Evolutionary conservation across 2,113 vertebrate genomes (phyloP).

Genomic region (Oostethus manadensis): DNA sequence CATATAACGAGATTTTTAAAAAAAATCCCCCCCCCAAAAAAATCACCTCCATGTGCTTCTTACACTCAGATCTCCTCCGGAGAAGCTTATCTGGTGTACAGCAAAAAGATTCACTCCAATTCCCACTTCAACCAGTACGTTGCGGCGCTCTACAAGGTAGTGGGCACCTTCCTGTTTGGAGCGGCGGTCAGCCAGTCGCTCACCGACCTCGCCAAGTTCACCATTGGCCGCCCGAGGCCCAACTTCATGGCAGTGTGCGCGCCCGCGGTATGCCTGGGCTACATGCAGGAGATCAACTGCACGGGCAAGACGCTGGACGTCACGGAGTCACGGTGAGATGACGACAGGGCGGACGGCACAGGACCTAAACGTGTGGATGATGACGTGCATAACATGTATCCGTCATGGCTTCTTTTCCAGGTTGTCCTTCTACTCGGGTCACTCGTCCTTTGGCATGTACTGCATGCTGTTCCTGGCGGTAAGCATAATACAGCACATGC

Average conservation of each 20-base stretch:
- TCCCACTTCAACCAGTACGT: constrained; percentile 88
- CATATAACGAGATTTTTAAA: neutral
- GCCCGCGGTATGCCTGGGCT: constrained; percentile 79
- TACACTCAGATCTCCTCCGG: constrained; percentile 76
- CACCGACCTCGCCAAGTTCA: constrained; percentile 92
- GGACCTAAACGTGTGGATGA: no score
- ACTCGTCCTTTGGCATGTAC: constrained; percentile 98
- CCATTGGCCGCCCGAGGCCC: constrained; percentile 85
- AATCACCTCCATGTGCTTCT: neutral
- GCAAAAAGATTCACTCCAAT: constrained; percentile 81
- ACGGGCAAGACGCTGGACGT: constrained; percentile 71
- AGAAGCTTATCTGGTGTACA: constrained; percentile 89
- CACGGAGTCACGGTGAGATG: constrained; percentile 86
- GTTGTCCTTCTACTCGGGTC: constrained; percentile 93
- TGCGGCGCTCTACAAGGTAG: constrained; percentile 85
- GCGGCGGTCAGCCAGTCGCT: constrained; percentile 81
- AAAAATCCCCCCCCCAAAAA: no score
- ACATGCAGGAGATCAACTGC: constrained; percentile 76
- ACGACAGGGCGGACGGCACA: neutral
- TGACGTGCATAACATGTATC: no score
- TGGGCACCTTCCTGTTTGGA: constrained; percentile 84
- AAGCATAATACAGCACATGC: constrained; percentile 53
- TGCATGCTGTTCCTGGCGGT: constrained; percentile 95
- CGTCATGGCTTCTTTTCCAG: constrained; percentile 57
- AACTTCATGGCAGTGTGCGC: constrained; percentile 88